phyloP scores from a whole-genome alignment of 2,113 vertebrate species.

The Rhabdomys dilectus region DNA sequence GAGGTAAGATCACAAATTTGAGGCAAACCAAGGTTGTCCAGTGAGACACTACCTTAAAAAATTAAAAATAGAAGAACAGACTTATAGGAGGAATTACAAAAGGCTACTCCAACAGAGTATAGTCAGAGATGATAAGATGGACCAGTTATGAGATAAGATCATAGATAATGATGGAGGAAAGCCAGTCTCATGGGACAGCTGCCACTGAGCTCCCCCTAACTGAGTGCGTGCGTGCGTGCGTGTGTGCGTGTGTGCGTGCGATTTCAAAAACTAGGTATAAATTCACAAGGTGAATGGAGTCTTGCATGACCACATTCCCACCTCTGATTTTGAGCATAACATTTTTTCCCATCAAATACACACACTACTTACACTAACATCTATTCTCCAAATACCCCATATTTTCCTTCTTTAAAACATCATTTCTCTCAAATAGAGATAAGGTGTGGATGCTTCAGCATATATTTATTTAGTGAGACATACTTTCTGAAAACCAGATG shows the following conservation, averaged over 20 bases:
- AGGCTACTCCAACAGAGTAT: neutral
- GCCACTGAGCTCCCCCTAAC: neutral
- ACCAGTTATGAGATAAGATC: neutral
- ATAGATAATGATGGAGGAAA: neutral
- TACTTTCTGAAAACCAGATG: conserved; percentile 62
- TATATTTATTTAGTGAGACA: conserved; percentile 67
- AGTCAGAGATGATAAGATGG: no score
- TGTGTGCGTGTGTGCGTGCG: no score
- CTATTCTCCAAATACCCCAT: conserved; percentile 25
- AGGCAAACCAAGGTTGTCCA: neutral
- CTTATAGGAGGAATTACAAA: neutral
- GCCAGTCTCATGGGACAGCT: neutral
- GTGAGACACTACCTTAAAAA: neutral
- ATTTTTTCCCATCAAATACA: neutral
- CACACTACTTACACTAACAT: conserved; percentile 10
- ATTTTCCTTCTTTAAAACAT: conserved; percentile 62
- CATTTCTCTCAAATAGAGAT: conserved; percentile 62
- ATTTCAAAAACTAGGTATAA: no score
- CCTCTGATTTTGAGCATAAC: neutral
- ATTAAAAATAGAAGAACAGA: neutral
- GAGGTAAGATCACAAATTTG: neutral
- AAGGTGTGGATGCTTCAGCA: conserved; percentile 36
- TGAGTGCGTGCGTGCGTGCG: neutral
- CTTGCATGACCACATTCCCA: neutral
- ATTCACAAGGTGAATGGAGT: neutral